Conservation (phyloP, 2,113 vertebrate species). For the Pedetes capensis region DNA sequence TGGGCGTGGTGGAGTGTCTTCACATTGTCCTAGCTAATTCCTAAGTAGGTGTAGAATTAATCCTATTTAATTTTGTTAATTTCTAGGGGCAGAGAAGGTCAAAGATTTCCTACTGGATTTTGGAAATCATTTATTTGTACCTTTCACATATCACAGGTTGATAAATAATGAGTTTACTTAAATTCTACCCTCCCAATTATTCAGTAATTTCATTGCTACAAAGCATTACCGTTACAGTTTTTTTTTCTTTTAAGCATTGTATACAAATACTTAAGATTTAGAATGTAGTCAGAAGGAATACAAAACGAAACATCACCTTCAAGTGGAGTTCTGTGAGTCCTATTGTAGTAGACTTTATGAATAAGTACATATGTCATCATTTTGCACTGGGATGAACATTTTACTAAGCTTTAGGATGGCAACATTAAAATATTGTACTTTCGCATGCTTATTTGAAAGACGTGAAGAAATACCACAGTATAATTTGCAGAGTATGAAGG, state of each 20-base stretch:
- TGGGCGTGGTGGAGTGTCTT: not conserved
- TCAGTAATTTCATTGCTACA: not conserved
- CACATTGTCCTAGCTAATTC: not conserved
- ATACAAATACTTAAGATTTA: not conserved
- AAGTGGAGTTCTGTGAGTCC: not conserved
- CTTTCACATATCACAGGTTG: not conserved
- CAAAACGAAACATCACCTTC: not conserved
- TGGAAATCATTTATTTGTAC: not conserved
- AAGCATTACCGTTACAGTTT: not conserved
- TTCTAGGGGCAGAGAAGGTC: not conserved
- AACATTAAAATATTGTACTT: not conserved
- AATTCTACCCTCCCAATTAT: not conserved
- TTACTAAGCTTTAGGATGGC: not conserved
- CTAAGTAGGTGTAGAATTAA: not conserved
- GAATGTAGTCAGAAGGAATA: not conserved
- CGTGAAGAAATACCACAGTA: not conserved
- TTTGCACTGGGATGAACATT: not conserved
- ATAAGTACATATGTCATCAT: not conserved
- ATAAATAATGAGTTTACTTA: not conserved
- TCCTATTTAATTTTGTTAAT: not conserved
- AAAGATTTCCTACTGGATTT: not conserved
- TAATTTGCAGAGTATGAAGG: not conserved
- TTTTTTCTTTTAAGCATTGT: not conserved
- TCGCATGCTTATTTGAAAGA: not conserved
- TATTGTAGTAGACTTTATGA: not conserved